These are phyloP conservation scores for Hafferia zeledoni DNA, from an alignment of 2,797 vertebrate genomes.

Conservation along the genomic window DNA sequence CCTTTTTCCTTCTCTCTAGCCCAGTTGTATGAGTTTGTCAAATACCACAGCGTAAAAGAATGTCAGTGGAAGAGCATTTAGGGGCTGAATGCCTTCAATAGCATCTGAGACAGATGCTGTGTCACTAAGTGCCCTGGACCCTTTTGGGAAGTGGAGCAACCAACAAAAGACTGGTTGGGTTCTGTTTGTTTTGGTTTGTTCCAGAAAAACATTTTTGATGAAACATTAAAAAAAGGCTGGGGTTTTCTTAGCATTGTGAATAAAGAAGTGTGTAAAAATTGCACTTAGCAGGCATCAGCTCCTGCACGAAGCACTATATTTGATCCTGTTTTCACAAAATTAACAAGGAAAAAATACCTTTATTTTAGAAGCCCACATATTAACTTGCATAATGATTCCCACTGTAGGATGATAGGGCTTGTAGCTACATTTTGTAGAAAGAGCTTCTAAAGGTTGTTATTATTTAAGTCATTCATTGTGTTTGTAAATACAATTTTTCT, in stretches of 20 bases:
- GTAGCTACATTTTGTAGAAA: neutral
- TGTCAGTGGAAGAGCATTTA: neutral
- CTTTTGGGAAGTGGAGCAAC: slow-evolving; percentile 8
- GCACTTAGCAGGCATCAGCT: neutral
- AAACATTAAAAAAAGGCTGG: neutral
- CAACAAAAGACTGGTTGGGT: neutral
- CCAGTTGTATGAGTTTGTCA: slow-evolving; percentile 26
- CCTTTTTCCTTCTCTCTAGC: neutral
- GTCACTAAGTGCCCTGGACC: neutral
- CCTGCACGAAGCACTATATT: neutral
- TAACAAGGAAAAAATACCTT: neutral
- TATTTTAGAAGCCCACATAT: neutral
- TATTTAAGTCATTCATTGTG: neutral
- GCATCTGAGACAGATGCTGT: slow-evolving; percentile 30
- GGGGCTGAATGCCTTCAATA: slow-evolving; percentile 13
- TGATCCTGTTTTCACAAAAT: neutral
- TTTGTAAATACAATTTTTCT: neutral
- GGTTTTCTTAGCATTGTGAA: neutral
- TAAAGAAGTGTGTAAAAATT: neutral
- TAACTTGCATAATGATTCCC: neutral
- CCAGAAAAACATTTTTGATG: slow-evolving; percentile 44
- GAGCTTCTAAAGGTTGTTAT: neutral
- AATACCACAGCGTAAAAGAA: slow-evolving; percentile 49
- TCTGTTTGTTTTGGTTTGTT: slow-evolving; percentile 54
- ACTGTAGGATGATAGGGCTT: neutral